These are phyloP conservation scores for Ips nitidus DNA, from an alignment of 1,140 invertebrate genomes.

Conservation along the genomic window DNA sequence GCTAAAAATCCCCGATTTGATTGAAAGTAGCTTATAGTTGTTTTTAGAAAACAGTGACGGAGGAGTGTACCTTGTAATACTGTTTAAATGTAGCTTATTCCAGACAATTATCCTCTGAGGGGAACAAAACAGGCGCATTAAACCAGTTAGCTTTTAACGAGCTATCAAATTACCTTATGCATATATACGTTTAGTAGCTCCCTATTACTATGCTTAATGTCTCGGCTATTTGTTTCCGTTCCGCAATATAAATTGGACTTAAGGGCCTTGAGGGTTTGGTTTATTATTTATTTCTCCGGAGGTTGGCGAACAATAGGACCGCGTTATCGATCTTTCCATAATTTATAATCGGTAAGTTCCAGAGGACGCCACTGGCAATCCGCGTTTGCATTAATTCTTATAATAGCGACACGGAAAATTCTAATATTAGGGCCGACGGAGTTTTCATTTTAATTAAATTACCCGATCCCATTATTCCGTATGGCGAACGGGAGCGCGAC, in stretches of 20 bases:
- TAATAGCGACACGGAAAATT: slow-evolving; percentile 29
- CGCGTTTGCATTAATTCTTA: slow-evolving; percentile 20
- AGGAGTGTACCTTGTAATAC: no score
- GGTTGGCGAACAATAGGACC: slow-evolving; percentile 19
- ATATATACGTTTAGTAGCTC: slow-evolving; percentile 22
- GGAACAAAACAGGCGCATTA: slow-evolving; percentile 15
- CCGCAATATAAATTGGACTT: slow-evolving; percentile 30
- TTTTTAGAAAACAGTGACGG: neutral
- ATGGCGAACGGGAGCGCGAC: slow-evolving; percentile 8
- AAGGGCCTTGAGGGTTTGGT: slow-evolving; percentile 22
- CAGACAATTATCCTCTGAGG: slow-evolving; percentile 19
- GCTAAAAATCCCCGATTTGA: neutral
- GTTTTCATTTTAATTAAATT: slow-evolving; percentile 34
- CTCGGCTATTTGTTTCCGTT: slow-evolving; percentile 28
- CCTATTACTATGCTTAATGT: slow-evolving; percentile 28
- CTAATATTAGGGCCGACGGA: slow-evolving; percentile 24
- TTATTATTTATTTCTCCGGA: slow-evolving; percentile 33
- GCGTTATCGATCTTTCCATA: slow-evolving; percentile 20
- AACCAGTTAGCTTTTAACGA: slow-evolving; percentile 23
- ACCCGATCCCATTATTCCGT: slow-evolving; percentile 25
- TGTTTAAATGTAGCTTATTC: neutral
- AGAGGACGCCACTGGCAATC: slow-evolving; percentile 15
- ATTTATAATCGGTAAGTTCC: slow-evolving; percentile 8
- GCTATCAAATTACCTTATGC: slow-evolving; percentile 31
- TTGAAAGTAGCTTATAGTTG: neutral